These are phyloP conservation scores for Brachyhypopomus gauderio DNA, from an alignment of 2,113 vertebrate genomes.

Conservation along the genomic window DNA sequence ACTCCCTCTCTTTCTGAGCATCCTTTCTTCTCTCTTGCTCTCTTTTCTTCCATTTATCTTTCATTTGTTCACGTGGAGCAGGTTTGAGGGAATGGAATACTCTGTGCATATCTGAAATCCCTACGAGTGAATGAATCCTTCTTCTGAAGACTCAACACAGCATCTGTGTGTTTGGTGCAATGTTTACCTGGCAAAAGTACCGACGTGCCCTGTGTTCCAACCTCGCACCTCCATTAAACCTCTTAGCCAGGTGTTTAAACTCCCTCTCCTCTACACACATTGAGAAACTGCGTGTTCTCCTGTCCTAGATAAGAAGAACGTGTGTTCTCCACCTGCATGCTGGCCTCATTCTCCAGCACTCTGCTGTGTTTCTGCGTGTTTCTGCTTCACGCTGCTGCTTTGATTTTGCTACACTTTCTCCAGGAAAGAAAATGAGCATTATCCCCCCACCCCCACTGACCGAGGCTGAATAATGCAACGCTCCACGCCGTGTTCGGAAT, in stretches of 20 bases:
- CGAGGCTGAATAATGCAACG: background rate
- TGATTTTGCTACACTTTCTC: conserved; percentile 8
- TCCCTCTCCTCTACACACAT: background rate
- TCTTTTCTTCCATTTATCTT: background rate
- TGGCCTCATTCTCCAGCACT: background rate
- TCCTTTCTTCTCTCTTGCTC: background rate
- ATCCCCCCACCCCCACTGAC: background rate
- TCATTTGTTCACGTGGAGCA: background rate
- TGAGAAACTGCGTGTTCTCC: background rate
- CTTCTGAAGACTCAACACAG: background rate
- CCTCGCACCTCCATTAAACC: conserved; percentile 18
- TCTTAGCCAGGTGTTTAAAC: background rate
- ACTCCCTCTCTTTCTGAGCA: background rate
- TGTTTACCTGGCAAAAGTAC: conserved; percentile 13
- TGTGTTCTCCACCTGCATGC: background rate
- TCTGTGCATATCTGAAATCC: no score
- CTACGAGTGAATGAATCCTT: background rate
- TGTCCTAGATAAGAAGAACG: conserved; percentile 21
- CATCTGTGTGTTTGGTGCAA: background rate
- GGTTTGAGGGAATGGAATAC: background rate
- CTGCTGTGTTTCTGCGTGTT: background rate
- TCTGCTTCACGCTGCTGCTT: background rate
- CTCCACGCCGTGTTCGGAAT: conserved; percentile 7
- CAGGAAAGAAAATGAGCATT: background rate
- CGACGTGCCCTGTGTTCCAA: background rate